Base-by-base conservation (phyloP, 2,113 vertebrate genomes). In the Ifrita kowaldi region DNA sequence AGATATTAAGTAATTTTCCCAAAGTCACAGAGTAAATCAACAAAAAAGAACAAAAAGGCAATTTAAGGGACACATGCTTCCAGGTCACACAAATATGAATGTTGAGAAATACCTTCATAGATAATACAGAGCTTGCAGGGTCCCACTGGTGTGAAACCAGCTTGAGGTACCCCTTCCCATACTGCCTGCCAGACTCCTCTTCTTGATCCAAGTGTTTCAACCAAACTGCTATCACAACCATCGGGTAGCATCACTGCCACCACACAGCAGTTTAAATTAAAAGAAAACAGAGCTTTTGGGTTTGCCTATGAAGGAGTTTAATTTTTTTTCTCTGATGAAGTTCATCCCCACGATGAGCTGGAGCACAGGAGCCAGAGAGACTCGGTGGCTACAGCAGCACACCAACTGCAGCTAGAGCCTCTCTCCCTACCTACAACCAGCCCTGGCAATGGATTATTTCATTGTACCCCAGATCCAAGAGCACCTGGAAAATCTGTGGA, bases 351-450 rank as follows among this genome's bases (percentile, higher is more conserved):
- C 19, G 37, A 59, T 50, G 19, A 30, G 13, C 39, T 17, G 56
- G 30, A 56, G 20, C 1, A 3, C 17, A 50, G 53, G 39, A 30
- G 26, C 22, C 68, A 41, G 49, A 69, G 30, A 42, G 18, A 33
- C 30, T 42, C 0, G 0, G 24, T 49, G 27, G 24, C 15, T 0
- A 0, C 70, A 71, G 57, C 52, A 62, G n/a, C n/a, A 33, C 2
- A 1, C 3, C n/a, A 49, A 32, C 42, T 41, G 5, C 56, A 68
- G n/a, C 22, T 46, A 6, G 24, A 63, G 5, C 16, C 7, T 27
- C 27, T 41, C 57, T 53, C 33, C n/a, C 32, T 33, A 30, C 21
- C 21, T 57, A 21, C 1, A 1, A 32, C 4, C 32, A 64, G 44
- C 9, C 27, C 26, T 41, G 28, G 41, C 7, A 32, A 75, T 21